Conservation (phyloP, 2,888 invertebrate species). For the Timema cristinae region DNA sequence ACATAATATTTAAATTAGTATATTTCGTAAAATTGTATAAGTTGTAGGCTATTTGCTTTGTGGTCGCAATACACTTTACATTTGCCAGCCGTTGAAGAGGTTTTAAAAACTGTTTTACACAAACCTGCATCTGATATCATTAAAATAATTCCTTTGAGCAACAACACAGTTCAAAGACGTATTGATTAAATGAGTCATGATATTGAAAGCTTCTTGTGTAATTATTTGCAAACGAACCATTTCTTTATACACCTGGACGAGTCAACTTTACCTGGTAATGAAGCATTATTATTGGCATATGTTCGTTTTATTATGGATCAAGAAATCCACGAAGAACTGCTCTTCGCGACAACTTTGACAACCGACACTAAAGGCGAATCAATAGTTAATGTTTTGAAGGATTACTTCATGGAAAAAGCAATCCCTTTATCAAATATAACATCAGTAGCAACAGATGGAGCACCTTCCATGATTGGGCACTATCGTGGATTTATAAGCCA, state of each 20-base stretch:
- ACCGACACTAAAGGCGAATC: constrained; percentile 41
- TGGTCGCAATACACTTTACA: constrained; percentile 11
- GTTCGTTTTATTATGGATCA: constrained; percentile 30
- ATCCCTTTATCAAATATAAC: constrained; percentile 37
- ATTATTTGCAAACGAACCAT: constrained; percentile 36
- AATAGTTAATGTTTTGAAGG: constrained; percentile 37
- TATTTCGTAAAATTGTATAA: no score
- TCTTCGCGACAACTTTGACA: constrained; percentile 40
- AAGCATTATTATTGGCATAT: no score
- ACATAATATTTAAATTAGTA: no score
- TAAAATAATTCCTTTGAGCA: constrained; percentile 39
- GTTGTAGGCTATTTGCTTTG: neutral
- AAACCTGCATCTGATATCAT: constrained; percentile 37
- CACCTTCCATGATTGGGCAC: constrained; percentile 38
- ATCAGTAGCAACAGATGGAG: constrained; percentile 39
- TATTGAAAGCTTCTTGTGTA: constrained; percentile 39
- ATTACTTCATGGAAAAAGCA: constrained; percentile 33
- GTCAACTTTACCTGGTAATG: constrained; percentile 34
- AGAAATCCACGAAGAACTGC: constrained; percentile 40
- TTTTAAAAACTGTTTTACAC: constrained; percentile 37
- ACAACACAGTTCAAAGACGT: constrained; percentile 39
- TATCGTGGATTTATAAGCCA: constrained; percentile 39
- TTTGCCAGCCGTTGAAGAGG: constrained; percentile 39
- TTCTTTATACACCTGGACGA: constrained; percentile 43
- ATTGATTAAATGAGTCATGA: constrained; percentile 39